Base-by-base conservation (phyloP, 2,113 vertebrate genomes). In the Scalopus aquaticus region DNA sequence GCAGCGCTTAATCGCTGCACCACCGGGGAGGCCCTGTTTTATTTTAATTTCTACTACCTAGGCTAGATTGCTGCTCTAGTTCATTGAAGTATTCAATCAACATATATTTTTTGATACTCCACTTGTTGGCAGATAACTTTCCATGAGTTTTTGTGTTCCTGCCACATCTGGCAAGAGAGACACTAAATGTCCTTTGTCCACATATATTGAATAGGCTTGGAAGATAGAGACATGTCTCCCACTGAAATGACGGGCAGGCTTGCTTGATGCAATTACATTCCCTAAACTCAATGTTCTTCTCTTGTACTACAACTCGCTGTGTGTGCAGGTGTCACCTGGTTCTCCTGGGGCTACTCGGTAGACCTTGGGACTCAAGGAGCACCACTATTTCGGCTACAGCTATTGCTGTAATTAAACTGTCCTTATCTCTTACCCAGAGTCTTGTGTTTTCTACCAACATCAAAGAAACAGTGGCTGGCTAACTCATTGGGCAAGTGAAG, bases 81-180 rank as follows among this genome's bases (percentile, higher is more conserved):
- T 74, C 30, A 62, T 81, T 89, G 91, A 83, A 72, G 64, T 51
- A 80, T n/a, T 69, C 81, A 85, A 37, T 56, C n/a, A 80, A n/a
- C 51, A 81, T 67, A n/a, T 62, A 39, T 46, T 32, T 88, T 73
- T 70, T 70, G 73, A n/a, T 60, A 65, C 56, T 83, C 30, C 70
- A 0, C 37, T 79, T 89, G 17, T 30, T 73, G 60, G 37, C 28
- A 85, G 39, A 70, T 9, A 58, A 2, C 62, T 85, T 89, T 89
- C 62, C 28, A n/a, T 35, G 10, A 54, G 49, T 90, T 2, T 78
- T 39, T 39, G 6, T 69, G 39, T 83, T 79, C 65, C 44, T 94
- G 35, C 11, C 11, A 28, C 17, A 39, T 62, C 28, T 70, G 54
- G 13, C 12, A 39, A 39, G n/a, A 69, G 58, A 54, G 30, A 7